Evolutionary conservation across 2,797 vertebrate genomes (phyloP), one percentile per base, ranked within the genome.

Genomic region (Rhynchonycteris naso): DNA sequence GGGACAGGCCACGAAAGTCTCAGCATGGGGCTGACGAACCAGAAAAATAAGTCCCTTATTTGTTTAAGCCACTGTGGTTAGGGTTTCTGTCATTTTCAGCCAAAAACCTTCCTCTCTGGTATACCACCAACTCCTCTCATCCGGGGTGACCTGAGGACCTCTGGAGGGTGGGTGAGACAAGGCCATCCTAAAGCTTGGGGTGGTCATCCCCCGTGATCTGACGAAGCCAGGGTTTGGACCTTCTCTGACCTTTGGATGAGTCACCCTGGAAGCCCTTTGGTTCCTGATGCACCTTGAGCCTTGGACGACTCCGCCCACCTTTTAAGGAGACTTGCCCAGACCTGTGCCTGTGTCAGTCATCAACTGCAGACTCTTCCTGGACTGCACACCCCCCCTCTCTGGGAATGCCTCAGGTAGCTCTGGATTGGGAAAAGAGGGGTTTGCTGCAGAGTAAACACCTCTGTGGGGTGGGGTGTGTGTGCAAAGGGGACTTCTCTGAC

Each of bases 151-250:
- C 15, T 0, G 2, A 2, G 54, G 13, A 5, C 14, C 22, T 4
- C 2, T 9, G 28, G 13, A 12, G 43, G 68, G 7, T 4, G 24
- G 13, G 14, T 0, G 33, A 47, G 50, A 12, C 1, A 4, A 5
- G 30, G 24, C 15, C 30, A 11, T 3, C 30, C 9, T 11, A 6
- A 38, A 0, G 5, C 38, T 38, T 0, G 0, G 54, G 33, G 3
- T 4, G 33, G 43, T 13, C 5, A 6, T 21, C 24, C 11, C 13
- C 71, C 26, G 58, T 7, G 76, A 26, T 4, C 18, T 0, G 30
- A 19, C 0, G 24, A 3, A 33, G 52, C 26, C 2, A 0, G 1
- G 8, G 12, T 59, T 33, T 28, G 0, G 58, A 14, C 4, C 26
- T 66, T n/a, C 66, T 26, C 22, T 50, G 50, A 19, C 14, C 61